Conservation (phyloP, 1,140 invertebrate genomes). For the Steinernema khuongi region DNA sequence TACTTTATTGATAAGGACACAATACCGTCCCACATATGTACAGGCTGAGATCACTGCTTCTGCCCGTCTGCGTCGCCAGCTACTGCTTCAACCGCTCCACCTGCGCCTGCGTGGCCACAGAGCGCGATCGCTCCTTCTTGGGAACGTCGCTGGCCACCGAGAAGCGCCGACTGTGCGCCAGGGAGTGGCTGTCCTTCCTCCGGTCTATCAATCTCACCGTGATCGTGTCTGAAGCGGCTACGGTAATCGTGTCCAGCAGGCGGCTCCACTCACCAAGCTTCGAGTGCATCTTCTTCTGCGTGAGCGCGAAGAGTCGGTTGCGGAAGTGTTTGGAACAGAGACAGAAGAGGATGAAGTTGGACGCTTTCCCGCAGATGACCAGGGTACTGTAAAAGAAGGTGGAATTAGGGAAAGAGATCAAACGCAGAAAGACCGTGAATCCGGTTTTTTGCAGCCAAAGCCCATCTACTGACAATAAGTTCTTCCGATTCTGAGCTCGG, state of each 20-base stretch:
- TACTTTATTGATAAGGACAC: no score
- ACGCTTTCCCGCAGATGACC: conserved; percentile 53
- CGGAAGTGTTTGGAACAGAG: conserved; percentile 56
- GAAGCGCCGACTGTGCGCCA: not conserved
- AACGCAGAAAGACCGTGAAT: not conserved
- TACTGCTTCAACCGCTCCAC: not conserved
- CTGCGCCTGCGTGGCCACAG: no score
- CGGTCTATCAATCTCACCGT: not conserved
- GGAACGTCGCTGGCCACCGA: not conserved
- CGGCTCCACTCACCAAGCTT: conserved; percentile 39
- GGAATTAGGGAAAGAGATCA: not conserved
- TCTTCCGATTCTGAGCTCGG: no score
- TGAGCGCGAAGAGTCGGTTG: conserved; percentile 44
- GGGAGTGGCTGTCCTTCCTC: not conserved
- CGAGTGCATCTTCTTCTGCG: conserved; percentile 54
- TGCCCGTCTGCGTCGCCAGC: not conserved
- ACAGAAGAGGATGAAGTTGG: conserved; percentile 56
- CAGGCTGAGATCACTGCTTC: no score
- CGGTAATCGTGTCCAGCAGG: not conserved
- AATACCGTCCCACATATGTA: no score
- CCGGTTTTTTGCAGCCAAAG: no score
- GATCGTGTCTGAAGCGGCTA: not conserved
- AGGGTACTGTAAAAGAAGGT: conserved; percentile 44
- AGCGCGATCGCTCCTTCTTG: no score
- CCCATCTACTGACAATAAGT: no score